Evolutionary conservation across 1,140 invertebrate species (phyloP).

Genomic region (Cherax quadricarinatus): DNA sequence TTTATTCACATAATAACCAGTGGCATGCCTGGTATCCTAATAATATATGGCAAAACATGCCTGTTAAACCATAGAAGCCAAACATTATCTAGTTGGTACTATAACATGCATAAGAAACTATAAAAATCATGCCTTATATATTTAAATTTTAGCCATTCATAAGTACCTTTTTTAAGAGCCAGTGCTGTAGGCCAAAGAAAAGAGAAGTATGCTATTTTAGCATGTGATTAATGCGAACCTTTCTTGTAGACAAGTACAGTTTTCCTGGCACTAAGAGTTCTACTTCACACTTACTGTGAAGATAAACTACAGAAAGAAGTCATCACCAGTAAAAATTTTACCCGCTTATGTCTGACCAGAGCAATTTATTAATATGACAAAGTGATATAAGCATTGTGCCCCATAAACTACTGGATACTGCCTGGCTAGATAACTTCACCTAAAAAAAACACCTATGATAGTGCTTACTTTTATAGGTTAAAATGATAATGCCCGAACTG

Average conservation of each 20-base stretch:
- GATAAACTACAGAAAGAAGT: not conserved
- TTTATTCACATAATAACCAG: not conserved
- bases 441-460: too few species aligned
- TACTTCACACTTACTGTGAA: not conserved
- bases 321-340: too few species aligned
- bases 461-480: too few species aligned
- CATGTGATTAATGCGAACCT: not conserved
- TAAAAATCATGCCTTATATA: constrained; percentile 7
- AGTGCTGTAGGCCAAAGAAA: constrained; percentile 34
- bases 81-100: not conserved
- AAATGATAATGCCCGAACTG: too few species aligned
- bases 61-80: not conserved
- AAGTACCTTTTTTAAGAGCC: constrained; percentile 36
- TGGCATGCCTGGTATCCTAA: not conserved
- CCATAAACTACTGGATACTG: too few species aligned
- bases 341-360: too few species aligned
- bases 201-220: constrained; percentile 2
- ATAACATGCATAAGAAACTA: not conserved
- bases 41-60: not conserved
- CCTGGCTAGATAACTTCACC: too few species aligned
- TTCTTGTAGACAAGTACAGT: not conserved
- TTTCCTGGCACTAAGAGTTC: not conserved
- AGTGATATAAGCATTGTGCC: too few species aligned
- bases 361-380: too few species aligned
- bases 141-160: not conserved